These are phyloP conservation scores for Anabacerthia variegaticeps DNA, from an alignment of 2,797 vertebrate species.

Conservation along the genomic window DNA sequence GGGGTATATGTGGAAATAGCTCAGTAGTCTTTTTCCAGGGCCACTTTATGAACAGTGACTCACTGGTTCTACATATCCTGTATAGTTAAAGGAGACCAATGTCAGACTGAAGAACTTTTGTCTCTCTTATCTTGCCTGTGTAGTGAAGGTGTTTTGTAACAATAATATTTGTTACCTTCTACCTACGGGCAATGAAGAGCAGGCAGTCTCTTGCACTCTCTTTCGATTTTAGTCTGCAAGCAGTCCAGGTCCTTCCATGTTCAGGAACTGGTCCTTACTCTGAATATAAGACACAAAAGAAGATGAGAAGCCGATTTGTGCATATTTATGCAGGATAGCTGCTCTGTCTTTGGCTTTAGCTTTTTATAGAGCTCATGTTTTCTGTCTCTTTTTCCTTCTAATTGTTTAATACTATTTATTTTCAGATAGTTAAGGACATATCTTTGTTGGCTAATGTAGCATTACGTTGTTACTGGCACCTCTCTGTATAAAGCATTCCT, in stretches of 20 bases:
- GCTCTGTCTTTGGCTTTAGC: neutral
- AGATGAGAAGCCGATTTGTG: neutral
- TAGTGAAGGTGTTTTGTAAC: neutral
- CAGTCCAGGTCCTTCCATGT: neutral
- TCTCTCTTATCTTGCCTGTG: neutral
- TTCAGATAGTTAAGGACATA: neutral
- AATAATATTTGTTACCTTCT: accelerated
- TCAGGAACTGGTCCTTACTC: neutral
- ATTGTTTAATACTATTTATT: neutral
- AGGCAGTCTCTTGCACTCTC: neutral
- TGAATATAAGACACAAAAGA: neutral
- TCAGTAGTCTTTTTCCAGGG: neutral
- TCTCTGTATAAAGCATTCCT: neutral
- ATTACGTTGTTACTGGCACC: neutral
- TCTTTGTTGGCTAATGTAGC: neutral
- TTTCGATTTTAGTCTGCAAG: neutral
- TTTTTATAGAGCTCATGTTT: neutral
- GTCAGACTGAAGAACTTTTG: neutral
- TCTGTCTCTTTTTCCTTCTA: neutral
- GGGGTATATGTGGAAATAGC: neutral
- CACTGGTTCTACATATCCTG: accelerated
- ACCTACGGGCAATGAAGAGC: neutral
- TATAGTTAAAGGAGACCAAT: neutral
- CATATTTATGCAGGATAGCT: neutral
- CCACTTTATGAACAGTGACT: neutral